Evolutionary conservation across 2,113 vertebrate species (phyloP), one percentile per base, ranked within the genome.

Genomic region (Scytalopus superciliaris): DNA sequence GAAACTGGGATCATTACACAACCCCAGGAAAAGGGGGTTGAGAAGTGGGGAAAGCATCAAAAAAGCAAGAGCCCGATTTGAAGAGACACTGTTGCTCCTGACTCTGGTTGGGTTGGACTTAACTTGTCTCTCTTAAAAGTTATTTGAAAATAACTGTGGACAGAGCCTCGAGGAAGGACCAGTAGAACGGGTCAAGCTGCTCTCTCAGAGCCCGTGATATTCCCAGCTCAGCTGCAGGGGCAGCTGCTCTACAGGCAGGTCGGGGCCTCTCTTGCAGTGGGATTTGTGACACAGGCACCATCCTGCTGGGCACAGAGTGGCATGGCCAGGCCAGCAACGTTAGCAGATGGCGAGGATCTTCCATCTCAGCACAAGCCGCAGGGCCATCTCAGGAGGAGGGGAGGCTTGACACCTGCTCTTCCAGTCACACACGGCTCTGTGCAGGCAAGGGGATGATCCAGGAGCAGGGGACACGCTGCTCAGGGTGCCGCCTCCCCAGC

Each of bases 301-400:
- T 27, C 21, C 70, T 82, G 70, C 69, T 5, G 25, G 44, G 89
- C 35, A 17, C 22, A 52, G 59, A 86, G 62, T 3, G 4, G 70
- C 3, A 0, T 6, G 83, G 53, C 79, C 84, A 85, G 68, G 60
- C 60, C 68, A 84, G 81, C 73, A 52, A 21, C 4, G 0, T 57
- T 30, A 49, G 69, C 78, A 95, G 92, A 93, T 94, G 92, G 82
- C 31, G 49, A 95, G 56, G 62, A 52, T 67, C 78, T 82, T 79
- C 87, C 70, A n/a, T 45, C 78, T 19, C 74, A 35, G 92, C 78
- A 66, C 67, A n/a, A 83, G 57, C 67, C 4, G 1, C 52, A 8
- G 64, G 88, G 70, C 62, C 8, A 1, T 56, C 81, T 82, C 90
- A 22, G 88, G 62, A 91, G 92, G 95, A 90, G 78, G 37, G 44